Base-by-base conservation (phyloP, 53 echinoderm and acorn worm genomes). In the Antedon mediterranea region DNA sequence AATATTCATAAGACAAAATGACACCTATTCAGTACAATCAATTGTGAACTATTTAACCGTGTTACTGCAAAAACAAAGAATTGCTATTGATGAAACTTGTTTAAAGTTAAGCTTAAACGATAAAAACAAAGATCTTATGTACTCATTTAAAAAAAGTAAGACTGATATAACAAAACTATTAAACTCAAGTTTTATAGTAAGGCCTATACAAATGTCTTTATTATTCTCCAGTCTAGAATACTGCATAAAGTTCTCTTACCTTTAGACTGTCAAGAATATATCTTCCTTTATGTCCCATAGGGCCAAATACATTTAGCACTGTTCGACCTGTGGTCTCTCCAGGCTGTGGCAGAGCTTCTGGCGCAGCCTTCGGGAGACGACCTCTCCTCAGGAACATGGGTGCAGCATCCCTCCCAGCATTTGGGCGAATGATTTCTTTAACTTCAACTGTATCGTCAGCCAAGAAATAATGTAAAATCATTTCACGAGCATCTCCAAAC, bases 281-380 rank as follows among this genome's bases (percentile, higher is more conserved):
- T 23, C 91, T 41, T 31, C 91, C 97, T 6, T 90, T 90, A 57
- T 95, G 97, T 0, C 97, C 97, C 82, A 92, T 95, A 28, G 97
- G 97, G 31, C 97, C 97, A 75, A 95, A 95, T 34, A 95, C 97
- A 57, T 95, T 94, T 71, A 95, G 86, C 74, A 95, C 97, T 0
- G 97, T 92, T 33, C 91, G 85, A 11, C 97, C 91, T 0, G 97
- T 95, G 71, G 86, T 87, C 78, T 95, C 91, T 20, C 97, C 91
- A 5, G 97, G 95, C 73, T 95, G 97, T 34, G 83, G 78, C 31
- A 95, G 78, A 26, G 89, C 71, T 34, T 95, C 97, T 3, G 97
- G 97, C 0, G 88, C 85, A 71, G 73, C 85, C 91, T 85, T 95
- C 9, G 91, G 89, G 78, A 95, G 73, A 30, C 88, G 87, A 29